Base-by-base conservation (phyloP, 1,140 invertebrate genomes). In the Ruditapes philippinarum region DNA sequence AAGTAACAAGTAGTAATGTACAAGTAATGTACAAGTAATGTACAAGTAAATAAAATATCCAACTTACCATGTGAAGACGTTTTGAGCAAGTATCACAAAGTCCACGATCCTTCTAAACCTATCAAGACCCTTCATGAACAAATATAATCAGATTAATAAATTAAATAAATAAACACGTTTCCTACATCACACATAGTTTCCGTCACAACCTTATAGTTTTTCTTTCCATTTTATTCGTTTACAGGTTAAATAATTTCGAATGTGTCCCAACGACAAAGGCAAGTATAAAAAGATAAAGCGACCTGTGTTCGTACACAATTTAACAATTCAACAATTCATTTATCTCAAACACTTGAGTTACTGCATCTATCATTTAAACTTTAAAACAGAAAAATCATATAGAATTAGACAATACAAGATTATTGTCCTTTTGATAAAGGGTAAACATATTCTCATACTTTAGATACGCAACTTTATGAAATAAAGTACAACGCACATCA, bases 1-100 rank as follows among this genome's bases (percentile, higher is more conserved):
- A n/a, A n/a, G n/a, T n/a, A n/a, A n/a, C n/a, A n/a, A n/a, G n/a
- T n/a, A n/a, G n/a, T n/a, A n/a, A n/a, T n/a, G n/a, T n/a, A n/a
- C n/a, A n/a, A n/a, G n/a, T n/a, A n/a, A n/a, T n/a, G n/a, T n/a
- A n/a, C n/a, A n/a, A n/a, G n/a, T n/a, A n/a, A n/a, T n/a, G n/a
- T n/a, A n/a, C n/a, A n/a, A n/a, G n/a, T n/a, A n/a, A n/a, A n/a
- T n/a, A 54, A 17, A 36, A 85, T 2, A 19, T 54, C 11, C 28
- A 22, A 81, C 76, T 80, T 80, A 88, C 86, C 42, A 25, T 68
- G 76, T 88, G 36, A 81, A 80, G 12, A 88, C 42, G 22, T 81
- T 78, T 57, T 79, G 86, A 19, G 78, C 86, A n/a, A 81, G 76
- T 22, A 88, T 88, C 12, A 88, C 86, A 65, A 80, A 88, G 19